Conservation (phyloP, 2,888 invertebrate species). For the Alitta virens region DNA sequence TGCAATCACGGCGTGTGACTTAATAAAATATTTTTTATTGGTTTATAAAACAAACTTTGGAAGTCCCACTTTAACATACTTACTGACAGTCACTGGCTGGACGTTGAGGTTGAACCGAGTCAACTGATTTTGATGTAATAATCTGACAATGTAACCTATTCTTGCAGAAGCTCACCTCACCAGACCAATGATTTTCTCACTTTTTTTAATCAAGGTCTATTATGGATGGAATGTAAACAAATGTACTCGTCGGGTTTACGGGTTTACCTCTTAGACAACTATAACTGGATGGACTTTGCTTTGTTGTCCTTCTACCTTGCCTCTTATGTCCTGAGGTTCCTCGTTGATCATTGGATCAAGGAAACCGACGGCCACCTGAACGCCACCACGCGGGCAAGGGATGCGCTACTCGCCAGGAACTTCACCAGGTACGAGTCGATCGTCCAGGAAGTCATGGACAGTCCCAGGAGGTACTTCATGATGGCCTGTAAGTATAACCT, state of each 20-base stretch:
- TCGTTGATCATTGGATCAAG: constrained; percentile 53
- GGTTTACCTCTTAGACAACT: constrained; percentile 53
- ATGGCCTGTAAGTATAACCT: constrained; percentile 31
- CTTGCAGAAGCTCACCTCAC: too few relatives aligned
- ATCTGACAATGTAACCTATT: too few relatives aligned
- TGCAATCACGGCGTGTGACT: too few relatives aligned
- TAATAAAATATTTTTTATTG: too few relatives aligned
- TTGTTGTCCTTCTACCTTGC: constrained; percentile 55
- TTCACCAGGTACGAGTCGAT: constrained; percentile 25
- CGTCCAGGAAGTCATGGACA: constrained; percentile 28
- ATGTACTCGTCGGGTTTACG: constrained; percentile 53
- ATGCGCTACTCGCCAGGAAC: constrained; percentile 38
- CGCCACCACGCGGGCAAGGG: constrained; percentile 42
- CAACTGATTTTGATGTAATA: too few relatives aligned
- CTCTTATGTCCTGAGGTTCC: constrained; percentile 55
- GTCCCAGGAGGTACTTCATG: constrained; percentile 30
- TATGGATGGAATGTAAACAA: constrained; percentile 57
- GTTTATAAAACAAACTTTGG: too few relatives aligned
- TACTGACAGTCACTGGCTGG: too few relatives aligned
- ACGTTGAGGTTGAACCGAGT: too few relatives aligned
- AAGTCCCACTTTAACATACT: too few relatives aligned
- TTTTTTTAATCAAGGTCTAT: constrained; percentile 47
- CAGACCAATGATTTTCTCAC: too few relatives aligned
- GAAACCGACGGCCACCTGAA: constrained; percentile 50
- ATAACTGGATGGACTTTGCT: constrained; percentile 55